Base-by-base conservation (phyloP, 2,888 invertebrate genomes). In the Meganola albula region DNA sequence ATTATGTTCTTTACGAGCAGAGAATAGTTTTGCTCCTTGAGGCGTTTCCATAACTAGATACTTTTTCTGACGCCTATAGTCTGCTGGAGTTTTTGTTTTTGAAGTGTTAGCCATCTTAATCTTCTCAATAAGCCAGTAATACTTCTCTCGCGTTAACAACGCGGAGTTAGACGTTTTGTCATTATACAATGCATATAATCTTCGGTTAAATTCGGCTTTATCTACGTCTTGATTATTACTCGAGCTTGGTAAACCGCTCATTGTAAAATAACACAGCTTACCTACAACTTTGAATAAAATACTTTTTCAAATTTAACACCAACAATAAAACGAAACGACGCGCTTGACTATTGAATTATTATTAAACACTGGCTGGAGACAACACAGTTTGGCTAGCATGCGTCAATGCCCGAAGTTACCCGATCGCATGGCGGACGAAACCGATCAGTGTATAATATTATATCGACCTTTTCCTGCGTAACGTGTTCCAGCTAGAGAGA, bases 61-160 rank as follows among this genome's bases (percentile, higher is more conserved):
- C 29, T 63, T 57, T 47, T 67, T 74, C 6, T 57, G 31, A 2
- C 63, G 61, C n/a, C 65, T 54, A 48, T 67, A 74, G 41, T 74
- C 71, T 0, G 53, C 25, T 0, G 69, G 49, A 1, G 51, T 41
- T 37, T 68, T 73, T 27, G 48, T 63, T 1, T 16, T 20, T 25
- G 42, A 45, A 1, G 30, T 32, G 43, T 58, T 62, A 2, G 67
- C 69, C 2, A 31, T 27, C 50, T 70, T 70, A 0, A 73, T 59
- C 41, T 64, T 58, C 32, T 63, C 52, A 9, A 72, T 46, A 2
- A 70, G 31, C 11, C 45, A 37, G 4, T 34, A 16, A 37, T 74
- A 72, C 31, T 57, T 62, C 4, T 61, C 62, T 2, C 58, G 53
- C n/a, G 66, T 49, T 14, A 63, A 31, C 10, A 71, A 39, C 26